Evolutionary conservation across 1,140 invertebrate genomes (phyloP).

Genomic region (Nephila pilipes): DNA sequence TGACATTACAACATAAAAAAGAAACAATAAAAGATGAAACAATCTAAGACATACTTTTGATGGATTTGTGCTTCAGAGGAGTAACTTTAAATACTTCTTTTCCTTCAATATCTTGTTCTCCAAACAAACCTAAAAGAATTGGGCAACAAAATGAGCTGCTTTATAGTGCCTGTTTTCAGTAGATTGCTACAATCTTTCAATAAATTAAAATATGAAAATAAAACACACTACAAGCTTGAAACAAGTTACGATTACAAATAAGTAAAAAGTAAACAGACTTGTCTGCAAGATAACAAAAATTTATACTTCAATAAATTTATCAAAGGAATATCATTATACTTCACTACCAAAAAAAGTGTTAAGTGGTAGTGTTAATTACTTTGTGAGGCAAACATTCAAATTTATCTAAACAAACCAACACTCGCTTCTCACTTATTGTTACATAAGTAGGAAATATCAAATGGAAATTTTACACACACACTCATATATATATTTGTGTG

Average conservation of each 20-base stretch:
- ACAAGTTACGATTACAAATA: not conserved
- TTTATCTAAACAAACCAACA: no score
- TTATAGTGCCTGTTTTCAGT: not conserved
- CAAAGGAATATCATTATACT: no score
- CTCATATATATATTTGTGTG: no score
- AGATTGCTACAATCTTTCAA: not conserved
- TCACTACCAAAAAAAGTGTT: no score
- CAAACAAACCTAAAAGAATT: constrained; percentile 41
- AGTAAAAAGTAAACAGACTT: not conserved
- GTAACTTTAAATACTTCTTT: constrained; percentile 38
- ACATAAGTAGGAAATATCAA: no score
- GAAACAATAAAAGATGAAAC: not conserved
- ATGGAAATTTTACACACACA: no score
- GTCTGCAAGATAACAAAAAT: not conserved
- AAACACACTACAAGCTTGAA: not conserved
- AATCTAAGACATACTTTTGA: not conserved
- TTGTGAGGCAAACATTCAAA: no score
- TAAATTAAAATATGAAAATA: not conserved
- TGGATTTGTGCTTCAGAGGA: constrained; percentile 2
- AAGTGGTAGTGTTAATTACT: no score
- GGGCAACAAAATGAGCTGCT: not conserved
- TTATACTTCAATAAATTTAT: not conserved
- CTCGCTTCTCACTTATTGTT: no score
- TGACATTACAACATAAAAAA: not conserved
- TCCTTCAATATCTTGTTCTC: constrained; percentile 41